Conservation (phyloP, 2,888 invertebrate genomes). For the Drosophila borealis region DNA sequence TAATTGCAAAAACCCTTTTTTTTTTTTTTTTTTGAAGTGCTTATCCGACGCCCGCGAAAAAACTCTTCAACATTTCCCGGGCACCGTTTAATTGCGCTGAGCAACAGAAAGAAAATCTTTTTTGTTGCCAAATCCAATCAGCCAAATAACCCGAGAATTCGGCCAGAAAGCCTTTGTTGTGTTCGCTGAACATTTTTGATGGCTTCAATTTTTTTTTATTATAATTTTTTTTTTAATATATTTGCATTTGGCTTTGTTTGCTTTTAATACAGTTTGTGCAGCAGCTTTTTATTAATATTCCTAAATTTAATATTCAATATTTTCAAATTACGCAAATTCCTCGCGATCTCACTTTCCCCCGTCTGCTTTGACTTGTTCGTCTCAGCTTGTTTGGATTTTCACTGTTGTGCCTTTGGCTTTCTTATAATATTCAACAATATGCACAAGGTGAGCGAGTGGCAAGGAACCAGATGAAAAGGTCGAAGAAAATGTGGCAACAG, state of each 20-base stretch:
- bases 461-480: slow-evolving; percentile 40
- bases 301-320: slow-evolving; percentile 74
- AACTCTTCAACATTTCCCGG: slow-evolving; percentile 16
- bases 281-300: slow-evolving; percentile 57
- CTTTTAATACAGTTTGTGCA: slow-evolving; percentile 42
- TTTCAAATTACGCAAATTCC: slow-evolving; percentile 73
- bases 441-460: slow-evolving; percentile 33
- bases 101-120: slow-evolving; percentile 14
- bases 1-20: slow-evolving; percentile 50
- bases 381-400: slow-evolving; percentile 57
- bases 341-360: slow-evolving; percentile 21
- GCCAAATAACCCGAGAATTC: slow-evolving; percentile 42
- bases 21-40: slow-evolving; percentile 29
- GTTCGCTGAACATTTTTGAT: slow-evolving; percentile 22
- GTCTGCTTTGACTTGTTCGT: not conserved
- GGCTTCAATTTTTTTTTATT: slow-evolving; percentile 47
- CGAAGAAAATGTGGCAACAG: slow-evolving; percentile 68
- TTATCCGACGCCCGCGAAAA: slow-evolving; percentile 36
- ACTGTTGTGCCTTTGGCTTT: slow-evolving; percentile 61
- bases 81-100: slow-evolving; percentile 58
- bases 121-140: slow-evolving; percentile 58
- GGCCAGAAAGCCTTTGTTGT: slow-evolving; percentile 62
- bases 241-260: slow-evolving; percentile 63
- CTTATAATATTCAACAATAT: slow-evolving; percentile 68
- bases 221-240: slow-evolving; percentile 41